Base-by-base conservation (phyloP, 2,888 invertebrate species). In the Lasius platythorax region DNA sequence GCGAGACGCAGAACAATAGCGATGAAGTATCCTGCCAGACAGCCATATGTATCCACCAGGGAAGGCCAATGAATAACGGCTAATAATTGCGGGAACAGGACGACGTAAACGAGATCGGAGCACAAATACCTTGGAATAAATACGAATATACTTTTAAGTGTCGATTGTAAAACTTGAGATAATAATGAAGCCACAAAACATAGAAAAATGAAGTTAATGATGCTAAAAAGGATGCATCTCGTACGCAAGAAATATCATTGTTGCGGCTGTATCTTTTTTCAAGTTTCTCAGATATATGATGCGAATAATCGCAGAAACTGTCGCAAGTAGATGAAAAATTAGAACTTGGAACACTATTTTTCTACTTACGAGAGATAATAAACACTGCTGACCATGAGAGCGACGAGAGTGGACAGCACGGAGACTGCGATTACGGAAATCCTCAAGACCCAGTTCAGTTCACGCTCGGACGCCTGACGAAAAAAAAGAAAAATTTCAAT, bases 51-150 rank as follows among this genome's bases (percentile, higher is more conserved):
- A 94, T 97, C 97, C 88, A 96, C 96, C 85, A 96, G 94, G 33
- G 95, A 95, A n/a, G 96, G 95, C 95, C 96, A 96, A 94, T 97
- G 97, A 58, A 97, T 96, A 43, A 97, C 97, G 76, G 96, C 96
- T 56, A 97, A 94, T 18, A 97, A 95, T 95, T 97, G 97, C 0
- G 97, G 97, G 93, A 97, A 97, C 53, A 97, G 95, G 83, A 97
- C 96, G 84, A 97, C 97, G 94, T 97, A 97, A 87, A 97, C 97
- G 79, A 97, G 95, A 93, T 97, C 97, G 37, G 97, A 96, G 93
- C 97, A 97, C 87, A 97, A 95, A 93, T 96, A 96, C 91, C 96
- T 96, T 53, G 18, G 75, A 84, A 82, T 53, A 63, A 73, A 63
- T 30, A 12, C 43, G 11, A 23, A 68, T 30, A 76, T 43, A 43